Evolutionary conservation across 2,797 vertebrate species (phyloP), one percentile per base, ranked within the genome.

Genomic region (Todus mexicanus): DNA sequence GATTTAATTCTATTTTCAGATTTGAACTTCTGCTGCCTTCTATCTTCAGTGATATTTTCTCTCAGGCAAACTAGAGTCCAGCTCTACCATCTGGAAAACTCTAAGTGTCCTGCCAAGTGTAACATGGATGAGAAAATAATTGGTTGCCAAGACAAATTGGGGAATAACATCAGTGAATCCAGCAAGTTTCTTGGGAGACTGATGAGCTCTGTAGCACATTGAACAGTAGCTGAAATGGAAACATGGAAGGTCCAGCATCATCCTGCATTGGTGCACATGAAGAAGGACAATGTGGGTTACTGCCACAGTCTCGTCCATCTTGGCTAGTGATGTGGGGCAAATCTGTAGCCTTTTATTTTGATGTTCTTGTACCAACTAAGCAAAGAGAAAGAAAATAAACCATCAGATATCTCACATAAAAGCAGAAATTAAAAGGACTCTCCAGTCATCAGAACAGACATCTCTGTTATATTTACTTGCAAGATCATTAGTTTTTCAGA

Each of bases 91-190:
- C 83, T 91, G 79, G 80, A 87, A 83, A 91, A 72, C 43, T 9
- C 57, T 18, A 45, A 37, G 5, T 85, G 45, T 84, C 53, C 69
- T 84, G 89, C 87, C 90, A 86, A 93, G 31, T 63, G 38, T 70
- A 77, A 88, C 56, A 60, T 9, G 48, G 31, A 79, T 80, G 80
- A 89, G 87, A 92, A 82, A 93, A 95, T 70, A 81, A 87, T 31
- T 73, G 78, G 51, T 89, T 93, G 71, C 83, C 87, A 92, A 48
- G 72, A 93, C 81, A 90, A 87, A 82, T 6, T 71, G 48, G n/a
- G 77, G 57, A 90, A 54, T 64, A 84, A 76, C 68, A 57, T 57
- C 80, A 82, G 56, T 25, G 43, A 76, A 84, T 88, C 29, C 42
- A 82, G 29, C 42, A 86, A 38, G 14, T 31, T 73, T 81, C 59